These are phyloP conservation scores for Drosophila nasuta DNA, from an alignment of 1,140 invertebrate genomes.

Conservation along the genomic window DNA sequence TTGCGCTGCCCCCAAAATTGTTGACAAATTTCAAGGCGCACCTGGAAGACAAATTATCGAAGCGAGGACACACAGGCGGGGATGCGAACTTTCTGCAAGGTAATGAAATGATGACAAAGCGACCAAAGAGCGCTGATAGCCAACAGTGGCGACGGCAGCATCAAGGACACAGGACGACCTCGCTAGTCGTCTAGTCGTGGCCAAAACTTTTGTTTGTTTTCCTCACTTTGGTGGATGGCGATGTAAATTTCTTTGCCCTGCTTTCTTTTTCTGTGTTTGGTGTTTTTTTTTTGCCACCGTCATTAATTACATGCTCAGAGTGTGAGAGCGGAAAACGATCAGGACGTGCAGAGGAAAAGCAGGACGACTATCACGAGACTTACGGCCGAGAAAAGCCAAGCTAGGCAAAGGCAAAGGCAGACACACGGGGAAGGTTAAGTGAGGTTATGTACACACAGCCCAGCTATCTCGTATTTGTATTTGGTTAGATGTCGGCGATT, in stretches of 20 bases:
- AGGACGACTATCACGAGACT: not conserved
- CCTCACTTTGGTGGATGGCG: constrained; percentile 47
- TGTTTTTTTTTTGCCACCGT: constrained; percentile 36
- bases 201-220: constrained; percentile 64
- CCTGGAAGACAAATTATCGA: constrained; percentile 80
- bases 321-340: constrained; percentile 32
- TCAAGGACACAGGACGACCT: constrained; percentile 18
- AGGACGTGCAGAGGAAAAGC: constrained; percentile 4
- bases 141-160: constrained; percentile 10
- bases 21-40: constrained; percentile 82
- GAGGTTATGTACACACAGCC: constrained; percentile 59
- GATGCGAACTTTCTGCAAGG: constrained; percentile 65
- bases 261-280: not conserved
- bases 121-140: constrained; percentile 58
- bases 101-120: constrained; percentile 83
- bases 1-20: constrained; percentile 74
- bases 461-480: constrained; percentile 47
- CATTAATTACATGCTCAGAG: constrained; percentile 68
- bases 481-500: constrained; percentile 31
- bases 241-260: constrained; percentile 63
- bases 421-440: constrained; percentile 44
- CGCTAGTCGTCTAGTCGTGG: constrained; percentile 25
- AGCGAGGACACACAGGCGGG: not conserved
- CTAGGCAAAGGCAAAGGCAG: no score
- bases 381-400: not conserved